Evolutionary conservation across 2,888 invertebrate genomes (phyloP), one percentile per base, ranked within the genome.

Genomic region (Cancer borealis): DNA sequence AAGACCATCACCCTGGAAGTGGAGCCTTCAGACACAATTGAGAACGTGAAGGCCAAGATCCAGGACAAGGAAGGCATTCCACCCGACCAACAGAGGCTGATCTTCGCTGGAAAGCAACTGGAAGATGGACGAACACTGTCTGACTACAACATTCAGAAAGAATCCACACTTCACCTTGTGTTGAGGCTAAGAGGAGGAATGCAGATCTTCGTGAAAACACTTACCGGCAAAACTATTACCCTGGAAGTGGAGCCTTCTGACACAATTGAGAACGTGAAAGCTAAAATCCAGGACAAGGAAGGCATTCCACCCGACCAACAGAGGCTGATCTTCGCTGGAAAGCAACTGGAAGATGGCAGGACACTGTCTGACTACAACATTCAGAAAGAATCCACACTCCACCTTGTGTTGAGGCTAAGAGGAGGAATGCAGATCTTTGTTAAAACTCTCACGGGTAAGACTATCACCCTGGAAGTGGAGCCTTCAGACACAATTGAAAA

Each of bases 261-360:
- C 45, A 88, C 92, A 1, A 92, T 88, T 45, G 92, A 92, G 14
- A 88, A 88, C 88, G 92, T 92, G 60, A 92, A 92, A 60, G 88
- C 54, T 3, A 92, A 92, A n/a, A 92, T 92, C 26, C 92, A 88
- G 60, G 88, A 92, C 46, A 92, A 92, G 66, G 92, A 92, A 39
- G 97, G 97, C 1, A 97, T 97, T 95, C 97, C 97, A 0, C 97
- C 97, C 94, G 97, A 97, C 96, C 97, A 97, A 96, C 97, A 97
- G 96, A 96, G 97, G 95, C 96, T 97, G 90, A 97, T 97, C 96
- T 97, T 97, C 96, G 97, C 97, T 96, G 97, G 97, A 30, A 97
- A 97, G 96, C 97, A 97, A 96, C 96, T 97, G 95, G 97, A 97
- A 96, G 97, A 97, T 96, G 97, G 97, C 2, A 96, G 97, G n/a